Evolutionary conservation across 2,888 invertebrate species (phyloP).

Genomic region (Schizotus pectinicornis): DNA sequence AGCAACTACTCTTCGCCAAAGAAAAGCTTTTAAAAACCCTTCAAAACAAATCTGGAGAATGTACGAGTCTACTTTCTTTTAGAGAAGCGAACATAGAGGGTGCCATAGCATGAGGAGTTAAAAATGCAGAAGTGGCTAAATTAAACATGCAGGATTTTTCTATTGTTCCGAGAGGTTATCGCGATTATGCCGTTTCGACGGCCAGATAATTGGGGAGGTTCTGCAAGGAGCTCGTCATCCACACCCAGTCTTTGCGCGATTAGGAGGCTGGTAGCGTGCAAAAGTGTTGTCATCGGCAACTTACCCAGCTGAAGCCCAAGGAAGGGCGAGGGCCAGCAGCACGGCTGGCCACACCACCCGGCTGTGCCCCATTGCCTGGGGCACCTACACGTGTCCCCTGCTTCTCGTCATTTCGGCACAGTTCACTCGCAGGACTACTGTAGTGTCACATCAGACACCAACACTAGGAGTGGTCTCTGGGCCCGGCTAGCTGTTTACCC

Average conservation of each 20-base stretch:
- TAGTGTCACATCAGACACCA: slow-evolving; percentile 56
- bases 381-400: slow-evolving; percentile 61
- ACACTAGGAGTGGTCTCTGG: slow-evolving; percentile 58
- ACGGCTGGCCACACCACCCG: slow-evolving; percentile 62
- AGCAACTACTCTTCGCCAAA: too few relatives aligned
- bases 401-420: slow-evolving; percentile 54
- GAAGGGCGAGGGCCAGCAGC: slow-evolving; percentile 63
- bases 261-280: too few relatives aligned
- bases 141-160: too few relatives aligned
- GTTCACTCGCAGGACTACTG: slow-evolving; percentile 53
- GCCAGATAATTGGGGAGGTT: too few relatives aligned
- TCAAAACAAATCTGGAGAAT: too few relatives aligned
- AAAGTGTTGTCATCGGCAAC: slow-evolving; percentile 38
- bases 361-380: slow-evolving; percentile 60
- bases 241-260: not conserved
- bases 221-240: not conserved
- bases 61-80: too few relatives aligned
- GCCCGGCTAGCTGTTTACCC: slow-evolving; percentile 51
- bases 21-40: too few relatives aligned
- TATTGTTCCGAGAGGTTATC: too few relatives aligned
- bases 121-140: too few relatives aligned
- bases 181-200: too few relatives aligned
- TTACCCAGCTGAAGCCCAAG: slow-evolving; percentile 61
- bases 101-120: too few relatives aligned
- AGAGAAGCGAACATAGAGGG: too few relatives aligned